A percentile compares a stretch with the other conserved stretches of the same genome.
phyloP scores from a whole-genome alignment of 35 echinoderm and acorn worm genomes.

The Antedon bifida region DNA sequence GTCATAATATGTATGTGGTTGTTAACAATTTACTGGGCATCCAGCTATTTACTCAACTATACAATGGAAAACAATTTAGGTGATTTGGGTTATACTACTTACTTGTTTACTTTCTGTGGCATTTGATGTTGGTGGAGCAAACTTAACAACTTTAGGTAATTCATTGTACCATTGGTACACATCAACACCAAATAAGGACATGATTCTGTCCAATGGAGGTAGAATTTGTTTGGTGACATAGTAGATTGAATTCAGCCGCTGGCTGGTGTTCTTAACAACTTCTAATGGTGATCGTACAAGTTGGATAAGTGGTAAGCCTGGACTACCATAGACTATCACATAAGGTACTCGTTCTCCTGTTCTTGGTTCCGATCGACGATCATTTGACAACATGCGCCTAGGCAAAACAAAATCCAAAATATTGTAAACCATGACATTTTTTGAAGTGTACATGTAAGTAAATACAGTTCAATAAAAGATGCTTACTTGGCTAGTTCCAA shows the following conservation, averaged over 20 bases:
- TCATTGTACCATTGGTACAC: conserved; percentile 75
- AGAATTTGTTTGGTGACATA: conserved; percentile 91
- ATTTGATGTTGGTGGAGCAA: background rate
- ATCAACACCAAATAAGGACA: conserved; percentile 81
- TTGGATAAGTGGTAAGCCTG: conserved; percentile 73
- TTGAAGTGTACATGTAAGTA: too few species aligned
- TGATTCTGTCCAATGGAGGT: conserved; percentile 70
- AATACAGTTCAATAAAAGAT: too few species aligned
- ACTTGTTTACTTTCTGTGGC: background rate
- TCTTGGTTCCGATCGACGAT: conserved; percentile 60
- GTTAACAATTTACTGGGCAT: too few species aligned
- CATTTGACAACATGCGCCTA: conserved; percentile 58
- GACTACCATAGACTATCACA: conserved; percentile 71
- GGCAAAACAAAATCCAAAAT: background rate
- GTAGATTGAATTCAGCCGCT: conserved; percentile 65
- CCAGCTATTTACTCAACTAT: too few species aligned
- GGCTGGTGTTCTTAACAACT: conserved; percentile 36
- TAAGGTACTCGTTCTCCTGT: conserved; percentile 78
- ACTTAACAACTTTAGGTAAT: conserved; percentile 47
- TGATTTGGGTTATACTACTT: too few species aligned
- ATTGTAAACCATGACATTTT: too few species aligned
- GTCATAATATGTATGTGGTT: too few species aligned
- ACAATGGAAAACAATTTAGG: too few species aligned
- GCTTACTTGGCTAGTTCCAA: conserved; percentile 72
- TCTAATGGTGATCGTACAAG: conserved; percentile 66